These are phyloP conservation scores for Tachysurus fulvidraco DNA, from an alignment of 2,113 vertebrate genomes.

Conservation along the genomic window DNA sequence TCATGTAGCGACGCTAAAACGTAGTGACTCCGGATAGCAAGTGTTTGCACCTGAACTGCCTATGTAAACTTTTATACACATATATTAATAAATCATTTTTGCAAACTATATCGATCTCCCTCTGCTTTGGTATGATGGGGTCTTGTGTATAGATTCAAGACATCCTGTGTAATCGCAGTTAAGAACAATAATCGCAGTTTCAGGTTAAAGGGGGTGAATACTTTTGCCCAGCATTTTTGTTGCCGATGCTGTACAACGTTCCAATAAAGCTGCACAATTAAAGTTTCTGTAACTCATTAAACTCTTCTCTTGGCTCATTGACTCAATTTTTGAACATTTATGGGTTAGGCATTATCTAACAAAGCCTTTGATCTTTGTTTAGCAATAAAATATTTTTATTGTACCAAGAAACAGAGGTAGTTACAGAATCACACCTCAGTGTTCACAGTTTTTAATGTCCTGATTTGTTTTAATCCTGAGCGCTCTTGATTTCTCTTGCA, in stretches of 20 bases:
- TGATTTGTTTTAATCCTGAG: not conserved
- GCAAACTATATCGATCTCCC: not conserved
- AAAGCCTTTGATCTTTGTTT: not conserved
- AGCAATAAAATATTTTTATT: not conserved
- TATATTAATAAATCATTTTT: not conserved
- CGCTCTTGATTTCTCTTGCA: slow-evolving; percentile 62
- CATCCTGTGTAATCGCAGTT: not conserved
- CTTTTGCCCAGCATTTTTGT: not conserved
- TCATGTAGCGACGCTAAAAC: too few relatives aligned
- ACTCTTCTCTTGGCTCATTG: not conserved
- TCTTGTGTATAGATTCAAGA: not conserved
- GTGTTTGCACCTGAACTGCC: not conserved
- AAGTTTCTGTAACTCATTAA: not conserved
- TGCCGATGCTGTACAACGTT: not conserved
- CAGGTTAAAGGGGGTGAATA: not conserved
- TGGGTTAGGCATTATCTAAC: slow-evolving; percentile 20
- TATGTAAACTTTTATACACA: not conserved
- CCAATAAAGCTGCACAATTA: not conserved
- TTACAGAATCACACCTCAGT: not conserved
- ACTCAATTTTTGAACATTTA: not conserved
- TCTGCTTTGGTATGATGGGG: not conserved
- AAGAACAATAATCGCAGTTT: not conserved
- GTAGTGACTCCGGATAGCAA: not conserved
- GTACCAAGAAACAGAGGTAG: not conserved
- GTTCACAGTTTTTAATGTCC: not conserved